Conservation (phyloP, 2,888 invertebrate genomes). For the Melanostoma mellinum region DNA sequence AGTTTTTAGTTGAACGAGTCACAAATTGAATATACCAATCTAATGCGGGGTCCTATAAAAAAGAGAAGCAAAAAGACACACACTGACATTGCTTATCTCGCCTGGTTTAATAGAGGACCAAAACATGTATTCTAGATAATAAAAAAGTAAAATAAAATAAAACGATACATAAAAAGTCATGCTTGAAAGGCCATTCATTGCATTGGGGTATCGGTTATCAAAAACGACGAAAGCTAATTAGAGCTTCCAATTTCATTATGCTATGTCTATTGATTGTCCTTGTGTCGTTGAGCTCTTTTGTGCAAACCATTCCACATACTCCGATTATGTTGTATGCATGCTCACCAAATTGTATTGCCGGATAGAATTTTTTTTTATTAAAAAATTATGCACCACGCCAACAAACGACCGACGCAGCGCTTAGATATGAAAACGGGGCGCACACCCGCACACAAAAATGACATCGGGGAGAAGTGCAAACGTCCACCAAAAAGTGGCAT, state of each 20-base stretch:
- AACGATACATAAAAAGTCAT: not conserved
- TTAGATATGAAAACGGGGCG: too few species aligned
- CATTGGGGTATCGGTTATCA: conserved; percentile 12
- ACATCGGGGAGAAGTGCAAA: not conserved
- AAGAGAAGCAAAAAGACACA: conserved; percentile 30
- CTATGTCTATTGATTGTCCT: conserved; percentile 44
- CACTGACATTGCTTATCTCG: too few species aligned
- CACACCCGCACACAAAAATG: too few species aligned
- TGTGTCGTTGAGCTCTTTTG: conserved; percentile 10
- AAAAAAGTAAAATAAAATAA: not conserved
- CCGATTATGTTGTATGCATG: too few species aligned
- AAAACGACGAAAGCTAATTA: conserved; percentile 46
- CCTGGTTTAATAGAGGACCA: too few species aligned
- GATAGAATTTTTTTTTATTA: not conserved
- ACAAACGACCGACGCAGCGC: not conserved
- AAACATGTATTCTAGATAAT: too few species aligned
- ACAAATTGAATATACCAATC: conserved; percentile 62
- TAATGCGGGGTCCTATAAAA: conserved; percentile 34
- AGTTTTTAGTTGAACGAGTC: conserved; percentile 56
- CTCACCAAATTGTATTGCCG: not conserved
- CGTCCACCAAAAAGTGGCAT: conserved; percentile 29
- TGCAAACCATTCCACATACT: conserved; percentile 9
- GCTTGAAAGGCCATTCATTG: conserved; percentile 7
- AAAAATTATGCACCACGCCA: conserved; percentile 11
- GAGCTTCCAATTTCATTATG: conserved; percentile 64